A percentile compares a stretch with the other conserved stretches of the same genome.
These are phyloP conservation scores for Sebastes fasciatus DNA, from an alignment of 2,113 vertebrate genomes.

Conservation along the genomic window DNA sequence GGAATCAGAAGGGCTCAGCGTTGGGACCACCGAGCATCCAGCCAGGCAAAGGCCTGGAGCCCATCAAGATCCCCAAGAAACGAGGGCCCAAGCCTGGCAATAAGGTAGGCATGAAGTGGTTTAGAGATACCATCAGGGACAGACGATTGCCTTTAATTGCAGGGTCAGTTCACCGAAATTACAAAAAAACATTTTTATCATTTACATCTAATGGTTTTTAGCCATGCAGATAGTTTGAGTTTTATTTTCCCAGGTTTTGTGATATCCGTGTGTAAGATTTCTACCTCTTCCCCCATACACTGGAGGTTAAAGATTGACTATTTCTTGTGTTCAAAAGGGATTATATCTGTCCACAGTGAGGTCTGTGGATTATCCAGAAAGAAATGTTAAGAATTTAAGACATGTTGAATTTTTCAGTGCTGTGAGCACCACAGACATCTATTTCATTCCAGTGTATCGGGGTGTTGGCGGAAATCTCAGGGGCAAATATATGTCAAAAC, in stretches of 20 bases:
- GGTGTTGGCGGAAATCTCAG: neutral
- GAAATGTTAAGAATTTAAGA: neutral
- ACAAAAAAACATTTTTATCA: neutral
- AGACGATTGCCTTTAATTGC: neutral
- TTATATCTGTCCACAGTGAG: neutral
- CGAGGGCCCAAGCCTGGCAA: constrained; percentile 97
- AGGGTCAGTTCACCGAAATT: neutral
- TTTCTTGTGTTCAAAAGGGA: neutral
- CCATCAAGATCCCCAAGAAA: constrained; percentile 97
- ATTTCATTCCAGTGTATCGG: neutral
- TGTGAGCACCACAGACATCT: neutral
- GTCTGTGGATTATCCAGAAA: neutral
- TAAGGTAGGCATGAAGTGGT: constrained; percentile 85
- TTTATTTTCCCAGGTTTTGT: neutral
- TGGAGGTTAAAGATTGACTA: neutral
- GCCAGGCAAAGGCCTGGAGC: constrained; percentile 87
- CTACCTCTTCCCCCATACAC: no score
- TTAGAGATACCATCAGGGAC: neutral
- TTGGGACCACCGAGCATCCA: constrained; percentile 75
- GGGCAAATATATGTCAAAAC: neutral
- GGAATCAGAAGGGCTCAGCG: constrained; percentile 84
- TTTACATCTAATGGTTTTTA: neutral
- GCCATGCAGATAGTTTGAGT: neutral
- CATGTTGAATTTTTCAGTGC: neutral
- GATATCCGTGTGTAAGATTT: neutral